Base-by-base conservation (phyloP, 2,797 vertebrate genomes). In the Poeciliopsis gracilis region DNA sequence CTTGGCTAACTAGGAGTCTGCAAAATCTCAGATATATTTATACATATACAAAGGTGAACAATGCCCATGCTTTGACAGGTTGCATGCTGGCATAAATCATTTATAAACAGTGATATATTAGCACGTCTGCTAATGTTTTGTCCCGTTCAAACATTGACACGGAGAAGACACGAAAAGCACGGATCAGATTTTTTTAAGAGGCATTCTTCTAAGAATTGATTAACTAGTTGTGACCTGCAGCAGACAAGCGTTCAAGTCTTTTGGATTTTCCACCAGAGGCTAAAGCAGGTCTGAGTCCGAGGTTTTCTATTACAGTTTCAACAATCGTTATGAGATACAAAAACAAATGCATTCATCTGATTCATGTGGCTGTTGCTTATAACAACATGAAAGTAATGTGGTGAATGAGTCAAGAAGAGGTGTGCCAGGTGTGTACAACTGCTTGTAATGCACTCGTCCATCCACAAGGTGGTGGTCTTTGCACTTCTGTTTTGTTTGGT, bases 301-400 rank as follows among this genome's bases (percentile, higher is more conserved):
- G 59, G 15, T 9, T 73, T 33, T 83, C 72, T 8, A 2, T n/a
- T n/a, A 57, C 25, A 46, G 84, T 41, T 46, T 82, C 16, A 36
- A 63, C 30, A 59, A 28, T 30, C n/a, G 1, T 36, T 33, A 36
- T 18, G 6, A 2, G 18, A 63, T 20, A 36, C 13, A 36, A 20
- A 63, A 20, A 7, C 59, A 63, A 63, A 16, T 8, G 1, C 16
- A 36, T 33, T 28, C 30, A 18, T 20, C 36, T 63, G 15, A 18
- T 9, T 63, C 16, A 36, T 63, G 59, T 36, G 36, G 33, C 2
- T 63, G 55, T 59, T 5, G 11, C 23, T 59, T 5, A 23, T 61
- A 61, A 61, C 30, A 63, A 7, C 30, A 18, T 36, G 7, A 36
- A 36, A 33, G 59, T 36, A 33, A 63, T 36, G 5, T 63, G 30